Percentiles rank a stretch among this genome's conserved stretches.
Conservation (phyloP, 2,888 invertebrate genomes). For the Ischnura elegans region DNA sequence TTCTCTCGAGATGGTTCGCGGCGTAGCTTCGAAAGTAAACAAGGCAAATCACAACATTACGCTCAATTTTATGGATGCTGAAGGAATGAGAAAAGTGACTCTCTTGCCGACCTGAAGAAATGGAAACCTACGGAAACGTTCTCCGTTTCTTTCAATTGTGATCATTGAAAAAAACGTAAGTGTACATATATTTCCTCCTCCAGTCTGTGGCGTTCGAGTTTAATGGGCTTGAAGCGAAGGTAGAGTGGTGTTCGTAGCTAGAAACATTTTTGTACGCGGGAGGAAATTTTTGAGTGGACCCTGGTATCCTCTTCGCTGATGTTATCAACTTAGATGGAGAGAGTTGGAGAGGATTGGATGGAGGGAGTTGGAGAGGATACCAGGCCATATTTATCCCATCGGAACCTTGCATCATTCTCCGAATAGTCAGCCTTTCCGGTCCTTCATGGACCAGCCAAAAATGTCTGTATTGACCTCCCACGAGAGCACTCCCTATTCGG, state of each 20-base stretch:
- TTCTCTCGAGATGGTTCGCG: too few species aligned
- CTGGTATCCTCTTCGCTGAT: background rate
- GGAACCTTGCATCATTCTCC: background rate
- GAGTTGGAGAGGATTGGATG: background rate
- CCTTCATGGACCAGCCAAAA: background rate
- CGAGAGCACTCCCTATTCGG: too few species aligned
- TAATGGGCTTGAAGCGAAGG: background rate
- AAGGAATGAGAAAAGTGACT: background rate
- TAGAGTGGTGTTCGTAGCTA: background rate
- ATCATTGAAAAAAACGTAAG: background rate
- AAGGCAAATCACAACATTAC: background rate
- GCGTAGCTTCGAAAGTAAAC: too few species aligned
- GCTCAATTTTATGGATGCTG: background rate
- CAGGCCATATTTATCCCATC: background rate
- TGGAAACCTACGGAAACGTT: background rate
- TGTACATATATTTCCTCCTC: background rate
- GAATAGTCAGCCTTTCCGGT: background rate
- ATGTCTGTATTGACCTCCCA: too few species aligned
- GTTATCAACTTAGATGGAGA: background rate
- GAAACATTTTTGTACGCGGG: background rate
- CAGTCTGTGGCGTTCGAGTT: background rate
- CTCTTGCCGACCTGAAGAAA: background rate
- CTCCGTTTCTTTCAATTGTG: background rate
- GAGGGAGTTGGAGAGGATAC: background rate
- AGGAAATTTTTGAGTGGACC: background rate